Base-by-base conservation (phyloP, 37 sponge, comb jelly and placozoan genomes). In the Ephydatia muelleri region DNA sequence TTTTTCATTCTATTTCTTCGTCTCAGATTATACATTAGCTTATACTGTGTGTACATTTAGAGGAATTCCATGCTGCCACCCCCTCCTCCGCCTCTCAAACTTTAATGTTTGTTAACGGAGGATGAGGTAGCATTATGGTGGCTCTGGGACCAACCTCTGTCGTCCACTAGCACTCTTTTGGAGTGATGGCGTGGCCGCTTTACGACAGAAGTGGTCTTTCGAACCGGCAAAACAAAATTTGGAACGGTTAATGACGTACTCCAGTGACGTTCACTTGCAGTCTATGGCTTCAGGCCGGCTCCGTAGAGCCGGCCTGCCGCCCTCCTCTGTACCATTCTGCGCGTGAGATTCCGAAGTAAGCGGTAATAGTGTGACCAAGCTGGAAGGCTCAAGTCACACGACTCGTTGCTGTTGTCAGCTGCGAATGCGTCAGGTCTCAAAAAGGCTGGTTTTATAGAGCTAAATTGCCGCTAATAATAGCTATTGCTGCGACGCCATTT, bases 151-250 rank as follows among this genome's bases (percentile, higher is more conserved):
- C 57, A 57, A 21, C 57, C 16, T 13, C 57, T 57, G 57, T 57
- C 57, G 57, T 57, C 57, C 57, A 57, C 57, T 82, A 88, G 88
- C 88, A 88, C 88, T 81, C 88, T 29, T 68, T 28, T 34, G 26
- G 88, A 81, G 88, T 88, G 82, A 88, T 23, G 3, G 88, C 88
- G 88, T 88, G 88, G 88, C 67, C 88, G 88, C 88, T 88, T 68
- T 68, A 34, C 72, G 83, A 36, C 32, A 73, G 75, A 67, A 77
- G 40, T 16, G 22, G 40, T 81, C 87, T 64, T n/a, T 86, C 74
- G 65, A 65, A 49, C 87, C 75, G 47, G 80, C 73, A 75, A 22
- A 14, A 39, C 33, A 68, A 25, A 68, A 33, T 6, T 43, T 43
- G 6, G 43, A 6, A 57, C 12, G 57, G 57, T 57, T 57, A 1